Percentiles rank a stretch among this genome's conserved stretches.
phyloP scores from a whole-genome alignment of 2,888 invertebrate genomes.

The Tetropium fuscum region DNA sequence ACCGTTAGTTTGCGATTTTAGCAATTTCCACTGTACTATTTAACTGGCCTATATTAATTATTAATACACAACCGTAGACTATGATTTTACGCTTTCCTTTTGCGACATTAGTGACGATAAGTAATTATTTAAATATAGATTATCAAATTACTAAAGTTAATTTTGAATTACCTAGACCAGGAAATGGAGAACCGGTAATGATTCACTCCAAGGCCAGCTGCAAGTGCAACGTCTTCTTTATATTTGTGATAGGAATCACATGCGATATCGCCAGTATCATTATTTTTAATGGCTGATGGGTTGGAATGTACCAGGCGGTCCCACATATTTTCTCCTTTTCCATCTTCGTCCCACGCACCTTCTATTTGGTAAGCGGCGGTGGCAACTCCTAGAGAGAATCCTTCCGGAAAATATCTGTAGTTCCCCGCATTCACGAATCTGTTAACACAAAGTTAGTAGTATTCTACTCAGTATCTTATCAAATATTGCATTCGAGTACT shows the following conservation, averaged over 20 bases:
- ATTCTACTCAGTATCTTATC: too few species aligned
- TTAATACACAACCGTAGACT: too few species aligned
- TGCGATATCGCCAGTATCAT: slow-evolving; percentile 72
- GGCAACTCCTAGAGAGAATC: slow-evolving; percentile 22
- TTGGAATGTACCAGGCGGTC: slow-evolving; percentile 71
- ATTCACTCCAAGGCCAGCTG: slow-evolving; percentile 69
- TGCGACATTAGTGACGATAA: too few species aligned
- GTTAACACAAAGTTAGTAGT: too few species aligned
- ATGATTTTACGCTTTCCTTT: too few species aligned
- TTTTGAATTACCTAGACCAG: slow-evolving; percentile 66
- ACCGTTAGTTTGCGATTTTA: too few species aligned
- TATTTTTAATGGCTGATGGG: slow-evolving; percentile 68
- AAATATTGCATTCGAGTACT: too few species aligned
- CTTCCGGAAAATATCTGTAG: neutral
- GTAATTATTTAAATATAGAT: too few species aligned
- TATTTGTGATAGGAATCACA: slow-evolving; percentile 75
- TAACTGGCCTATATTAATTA: too few species aligned
- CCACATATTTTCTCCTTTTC: slow-evolving; percentile 76
- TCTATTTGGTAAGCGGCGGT: slow-evolving; percentile 39
- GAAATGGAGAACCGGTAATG: slow-evolving; percentile 65
- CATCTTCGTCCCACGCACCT: slow-evolving; percentile 53
- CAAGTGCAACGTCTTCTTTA: slow-evolving; percentile 70
- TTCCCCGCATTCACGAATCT: neutral
- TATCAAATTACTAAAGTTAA: too few species aligned
- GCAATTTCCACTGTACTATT: too few species aligned